Percentiles rank a stretch among this genome's conserved stretches.
phyloP scores from a whole-genome alignment of 2,797 vertebrate genomes.

The Adrianichthys oophorus region DNA sequence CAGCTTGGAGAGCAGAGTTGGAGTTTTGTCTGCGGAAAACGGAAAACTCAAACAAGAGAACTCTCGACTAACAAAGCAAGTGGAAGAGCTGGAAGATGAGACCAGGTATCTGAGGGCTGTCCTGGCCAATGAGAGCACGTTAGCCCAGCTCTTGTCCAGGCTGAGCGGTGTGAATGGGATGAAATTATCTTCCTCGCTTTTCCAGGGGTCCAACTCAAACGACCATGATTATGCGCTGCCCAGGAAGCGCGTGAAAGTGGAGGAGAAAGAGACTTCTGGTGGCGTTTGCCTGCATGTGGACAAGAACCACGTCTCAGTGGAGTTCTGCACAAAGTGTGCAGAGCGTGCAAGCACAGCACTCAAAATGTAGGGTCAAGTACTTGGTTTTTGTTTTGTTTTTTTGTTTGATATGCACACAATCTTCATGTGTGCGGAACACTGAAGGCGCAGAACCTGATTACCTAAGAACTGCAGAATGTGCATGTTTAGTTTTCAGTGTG shows the following conservation, averaged over 20 bases:
- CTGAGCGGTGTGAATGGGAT: constrained; percentile 92
- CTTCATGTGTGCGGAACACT: constrained; percentile 65
- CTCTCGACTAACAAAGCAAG: constrained; percentile 83
- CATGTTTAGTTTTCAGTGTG: constrained; percentile 61
- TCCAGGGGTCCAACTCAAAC: constrained; percentile 81
- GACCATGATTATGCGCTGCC: constrained; percentile 96
- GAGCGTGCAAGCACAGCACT: constrained; percentile 85
- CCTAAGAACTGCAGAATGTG: constrained; percentile 63
- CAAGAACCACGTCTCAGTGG: constrained; percentile 95
- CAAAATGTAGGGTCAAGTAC: constrained; percentile 99
- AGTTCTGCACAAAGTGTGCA: constrained; percentile 96
- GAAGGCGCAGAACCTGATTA: constrained; percentile 66
- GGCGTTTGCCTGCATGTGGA: constrained; percentile 97
- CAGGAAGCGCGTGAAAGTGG: constrained; percentile 79
- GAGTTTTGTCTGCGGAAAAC: constrained; percentile 86
- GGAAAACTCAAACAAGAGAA: constrained; percentile 85
- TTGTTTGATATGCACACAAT: constrained; percentile 77
- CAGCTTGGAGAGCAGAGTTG: constrained; percentile 86
- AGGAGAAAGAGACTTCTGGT: constrained; percentile 82
- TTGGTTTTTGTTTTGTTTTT: constrained; percentile 52
- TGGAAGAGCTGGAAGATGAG: constrained; percentile 92
- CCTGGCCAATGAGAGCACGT: constrained; percentile 94
- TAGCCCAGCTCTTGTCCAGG: constrained; percentile 90
- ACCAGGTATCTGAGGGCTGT: constrained; percentile 94
- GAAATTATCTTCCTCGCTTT: constrained; percentile 94